phyloP scores from a whole-genome alignment of 2,797 vertebrate genomes.

The Xyrichtys novacula region DNA sequence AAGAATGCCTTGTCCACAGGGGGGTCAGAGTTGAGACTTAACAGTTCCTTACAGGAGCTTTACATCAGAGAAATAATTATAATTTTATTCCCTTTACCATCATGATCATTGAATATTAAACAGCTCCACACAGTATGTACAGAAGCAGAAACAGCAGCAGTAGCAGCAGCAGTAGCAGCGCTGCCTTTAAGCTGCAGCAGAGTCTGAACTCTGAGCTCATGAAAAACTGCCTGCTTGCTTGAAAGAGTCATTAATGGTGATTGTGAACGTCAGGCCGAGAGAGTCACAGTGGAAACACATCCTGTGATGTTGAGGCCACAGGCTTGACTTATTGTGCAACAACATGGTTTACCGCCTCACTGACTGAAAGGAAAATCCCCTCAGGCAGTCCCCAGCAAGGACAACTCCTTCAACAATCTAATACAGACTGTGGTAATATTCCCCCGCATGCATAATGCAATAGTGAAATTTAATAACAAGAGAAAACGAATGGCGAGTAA shows the following conservation, averaged over 20 bases:
- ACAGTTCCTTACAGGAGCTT: no score
- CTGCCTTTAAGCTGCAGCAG: conserved; percentile 20
- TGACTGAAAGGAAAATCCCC: conserved; percentile 52
- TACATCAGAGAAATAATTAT: no score
- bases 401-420: conserved; percentile 51
- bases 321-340: conserved; percentile 46
- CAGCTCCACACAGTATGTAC: no score
- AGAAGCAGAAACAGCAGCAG: conserved; percentile 2
- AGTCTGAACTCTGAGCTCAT: conserved; percentile 27
- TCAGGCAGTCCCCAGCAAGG: conserved; percentile 26
- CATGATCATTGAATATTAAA: no score
- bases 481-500: conserved; percentile 55
- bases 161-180: background rate
- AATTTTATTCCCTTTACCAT: no score
- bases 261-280: conserved; percentile 52
- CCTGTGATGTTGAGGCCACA: conserved; percentile 50
- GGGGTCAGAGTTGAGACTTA: no score
- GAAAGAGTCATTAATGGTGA: conserved; percentile 61
- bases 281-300: conserved; percentile 45
- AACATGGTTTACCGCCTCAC: conserved; percentile 33
- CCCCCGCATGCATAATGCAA: conserved; percentile 69
- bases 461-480: conserved; percentile 65
- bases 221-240: conserved; percentile 50
- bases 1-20: no score
- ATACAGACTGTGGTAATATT: conserved; percentile 60